Evolutionary conservation across 2,888 invertebrate genomes (phyloP), one percentile per base, ranked within the genome.

Genomic region (Dasysyrphus tricinctus): DNA sequence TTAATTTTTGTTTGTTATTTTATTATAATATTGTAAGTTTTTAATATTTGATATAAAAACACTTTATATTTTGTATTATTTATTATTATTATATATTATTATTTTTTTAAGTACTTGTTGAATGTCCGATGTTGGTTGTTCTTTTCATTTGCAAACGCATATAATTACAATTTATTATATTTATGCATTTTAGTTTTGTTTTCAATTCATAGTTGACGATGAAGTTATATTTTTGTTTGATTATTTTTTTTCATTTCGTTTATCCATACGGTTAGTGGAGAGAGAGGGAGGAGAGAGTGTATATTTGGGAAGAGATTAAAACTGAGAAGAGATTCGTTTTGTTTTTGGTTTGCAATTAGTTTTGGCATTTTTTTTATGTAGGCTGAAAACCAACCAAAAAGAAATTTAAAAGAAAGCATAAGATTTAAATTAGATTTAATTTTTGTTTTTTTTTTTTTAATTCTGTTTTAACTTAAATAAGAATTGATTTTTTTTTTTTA

Each of bases 351-450:
- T 85, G 69, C 63, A 75, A 74, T 86, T 72, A 73, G 65, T 79
- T 86, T 82, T 86, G 86, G 82, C 78, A 82, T 72, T 54, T 69
- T 67, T 56, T 76, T 69, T 77, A 69, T 82, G 86, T 65, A 82
- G 86, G 86, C 86, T 86, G 86, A 86, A 86, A 86, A 78, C 79
- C 78, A 86, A 78, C 86, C 78, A 73, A 86, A 86, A 82, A 86
- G 86, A 86, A 86, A 86, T 86, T 86, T 86, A 79, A 86, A 86
- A 69, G 81, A 86, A 86, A 86, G 86, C 82, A 86, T 82, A 85
- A 85, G 85, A 59, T 80, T 72, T 74, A 78, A 81, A 79, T 82
- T 76, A 81, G 78, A 79, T 77, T 77, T 24, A 65, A 49, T 24
- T 76, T 61, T 24, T 24, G n/a, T 24, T 1, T 19, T 19, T 47